phyloP scores from a whole-genome alignment of 2,797 vertebrate genomes.

The Toxotes lorentzi region DNA sequence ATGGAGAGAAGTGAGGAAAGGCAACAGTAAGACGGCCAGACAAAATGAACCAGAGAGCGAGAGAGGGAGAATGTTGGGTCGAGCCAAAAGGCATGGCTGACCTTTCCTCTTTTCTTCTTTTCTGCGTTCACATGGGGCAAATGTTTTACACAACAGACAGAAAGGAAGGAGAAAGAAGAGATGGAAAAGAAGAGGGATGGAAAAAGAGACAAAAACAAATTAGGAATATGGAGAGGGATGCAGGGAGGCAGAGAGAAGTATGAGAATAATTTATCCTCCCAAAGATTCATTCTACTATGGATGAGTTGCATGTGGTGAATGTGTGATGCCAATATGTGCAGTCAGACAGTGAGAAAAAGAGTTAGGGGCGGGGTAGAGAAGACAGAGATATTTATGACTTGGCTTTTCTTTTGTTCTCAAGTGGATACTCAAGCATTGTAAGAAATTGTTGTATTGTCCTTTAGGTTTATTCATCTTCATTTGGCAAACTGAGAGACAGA shows the following conservation, averaged over 20 bases:
- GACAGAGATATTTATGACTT: slow-evolving; percentile 28
- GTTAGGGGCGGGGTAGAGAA: background rate
- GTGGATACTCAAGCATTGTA: slow-evolving; percentile 9
- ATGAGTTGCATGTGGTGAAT: slow-evolving; percentile 25
- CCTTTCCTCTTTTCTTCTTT: slow-evolving; percentile 41
- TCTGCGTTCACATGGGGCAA: slow-evolving; percentile 11
- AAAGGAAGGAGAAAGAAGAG: background rate
- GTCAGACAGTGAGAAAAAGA: slow-evolving; percentile 23
- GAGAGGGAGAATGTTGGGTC: slow-evolving; percentile 11
- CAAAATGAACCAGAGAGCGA: background rate
- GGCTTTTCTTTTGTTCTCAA: slow-evolving; percentile 20
- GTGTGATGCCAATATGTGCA: slow-evolving; percentile 15
- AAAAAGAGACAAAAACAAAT: slow-evolving; percentile 31
- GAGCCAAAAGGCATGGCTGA: slow-evolving; percentile 29
- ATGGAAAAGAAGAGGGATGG: slow-evolving; percentile 22
- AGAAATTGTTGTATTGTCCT: slow-evolving; percentile 10
- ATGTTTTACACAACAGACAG: slow-evolving; percentile 19
- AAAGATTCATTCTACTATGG: slow-evolving; percentile 15
- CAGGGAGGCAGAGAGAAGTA: slow-evolving; percentile 3
- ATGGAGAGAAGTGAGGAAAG: background rate
- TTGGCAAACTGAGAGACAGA: slow-evolving; percentile 16
- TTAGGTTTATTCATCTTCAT: slow-evolving; percentile 40
- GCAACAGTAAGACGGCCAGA: slow-evolving; percentile 5
- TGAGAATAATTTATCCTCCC: slow-evolving; percentile 19
- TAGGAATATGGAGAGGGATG: background rate